Conservation (phyloP, 2,113 vertebrate genomes). For the Pteronura brasiliensis region DNA sequence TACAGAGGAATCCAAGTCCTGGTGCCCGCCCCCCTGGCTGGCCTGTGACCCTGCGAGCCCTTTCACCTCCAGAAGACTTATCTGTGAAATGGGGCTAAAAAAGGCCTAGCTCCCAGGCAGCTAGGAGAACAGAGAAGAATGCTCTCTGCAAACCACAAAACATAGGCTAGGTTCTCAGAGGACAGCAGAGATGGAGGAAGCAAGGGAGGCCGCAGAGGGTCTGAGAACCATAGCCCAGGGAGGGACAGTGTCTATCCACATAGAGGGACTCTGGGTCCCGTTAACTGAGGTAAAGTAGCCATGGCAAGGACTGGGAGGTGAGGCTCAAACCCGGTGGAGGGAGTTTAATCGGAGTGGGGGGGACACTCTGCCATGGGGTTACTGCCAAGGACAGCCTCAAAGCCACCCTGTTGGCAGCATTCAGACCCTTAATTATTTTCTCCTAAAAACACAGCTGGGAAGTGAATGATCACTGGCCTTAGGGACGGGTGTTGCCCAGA, state of each 20-base stretch:
- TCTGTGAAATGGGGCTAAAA: neutral
- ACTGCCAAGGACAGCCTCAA: neutral
- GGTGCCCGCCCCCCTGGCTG: neutral
- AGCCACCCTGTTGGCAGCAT: slow-evolving; percentile 16
- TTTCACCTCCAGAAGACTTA: neutral
- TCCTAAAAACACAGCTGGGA: slow-evolving; percentile 52
- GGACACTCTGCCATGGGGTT: neutral
- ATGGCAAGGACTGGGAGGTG: neutral
- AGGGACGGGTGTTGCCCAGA: neutral
- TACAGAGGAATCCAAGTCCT: neutral
- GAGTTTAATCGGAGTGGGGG: neutral
- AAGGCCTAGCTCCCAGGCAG: neutral
- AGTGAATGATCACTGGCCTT: neutral
- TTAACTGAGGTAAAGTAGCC: neutral
- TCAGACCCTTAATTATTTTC: slow-evolving; percentile 47
- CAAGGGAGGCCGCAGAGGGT: neutral
- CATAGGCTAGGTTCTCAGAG: neutral
- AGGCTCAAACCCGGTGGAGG: neutral
- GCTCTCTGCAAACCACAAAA: neutral
- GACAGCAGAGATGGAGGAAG: neutral
- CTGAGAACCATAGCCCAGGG: neutral
- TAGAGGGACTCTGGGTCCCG: neutral
- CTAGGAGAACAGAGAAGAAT: neutral
- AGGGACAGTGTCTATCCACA: no score
- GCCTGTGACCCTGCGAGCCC: neutral